phyloP scores from a whole-genome alignment of 2,888 invertebrate species.

The Temnothorax ravouxi region DNA sequence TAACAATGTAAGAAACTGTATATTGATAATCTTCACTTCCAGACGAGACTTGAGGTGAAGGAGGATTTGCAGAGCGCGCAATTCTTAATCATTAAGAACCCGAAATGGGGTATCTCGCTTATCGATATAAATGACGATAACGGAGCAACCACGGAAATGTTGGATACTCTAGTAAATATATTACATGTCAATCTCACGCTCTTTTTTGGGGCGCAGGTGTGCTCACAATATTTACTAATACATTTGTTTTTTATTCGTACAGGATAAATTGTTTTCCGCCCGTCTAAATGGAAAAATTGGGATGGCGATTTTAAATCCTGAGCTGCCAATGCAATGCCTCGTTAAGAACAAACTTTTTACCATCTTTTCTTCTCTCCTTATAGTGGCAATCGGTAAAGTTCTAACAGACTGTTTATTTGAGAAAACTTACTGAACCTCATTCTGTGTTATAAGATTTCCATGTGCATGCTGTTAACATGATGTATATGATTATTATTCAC shows the following conservation, averaged over 20 bases:
- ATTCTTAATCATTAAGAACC: conserved; percentile 90
- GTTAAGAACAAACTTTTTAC: conserved; percentile 89
- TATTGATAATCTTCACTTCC: conserved; percentile 18
- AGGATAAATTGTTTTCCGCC: conserved; percentile 88
- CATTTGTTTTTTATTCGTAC: conserved; percentile 69
- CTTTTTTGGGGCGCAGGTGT: not conserved
- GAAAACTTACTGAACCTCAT: conserved; percentile 65
- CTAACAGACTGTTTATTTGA: conserved; percentile 82
- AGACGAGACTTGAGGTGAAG: conserved; percentile 82
- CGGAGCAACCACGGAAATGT: conserved; percentile 77
- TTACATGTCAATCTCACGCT: not conserved
- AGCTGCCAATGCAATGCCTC: conserved; percentile 89
- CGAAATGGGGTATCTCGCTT: conserved; percentile 91
- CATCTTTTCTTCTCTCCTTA: conserved; percentile 86
- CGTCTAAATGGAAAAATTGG: conserved; percentile 88
- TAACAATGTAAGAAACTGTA: conserved; percentile 12
- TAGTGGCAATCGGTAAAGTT: conserved; percentile 86
- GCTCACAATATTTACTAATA: conserved; percentile 19
- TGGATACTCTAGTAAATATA: conserved; percentile 85
- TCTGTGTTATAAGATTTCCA: conserved; percentile 48
- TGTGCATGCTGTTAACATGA: conserved; percentile 21
- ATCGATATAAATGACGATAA: conserved; percentile 86
- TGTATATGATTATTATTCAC: conserved; percentile 53
- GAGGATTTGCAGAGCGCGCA: conserved; percentile 90
- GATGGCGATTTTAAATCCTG: conserved; percentile 88